A percentile compares a stretch with the other conserved stretches of the same genome.
Evolutionary conservation across 2,113 vertebrate genomes (phyloP).

Genomic region (Oryzias woworae): DNA sequence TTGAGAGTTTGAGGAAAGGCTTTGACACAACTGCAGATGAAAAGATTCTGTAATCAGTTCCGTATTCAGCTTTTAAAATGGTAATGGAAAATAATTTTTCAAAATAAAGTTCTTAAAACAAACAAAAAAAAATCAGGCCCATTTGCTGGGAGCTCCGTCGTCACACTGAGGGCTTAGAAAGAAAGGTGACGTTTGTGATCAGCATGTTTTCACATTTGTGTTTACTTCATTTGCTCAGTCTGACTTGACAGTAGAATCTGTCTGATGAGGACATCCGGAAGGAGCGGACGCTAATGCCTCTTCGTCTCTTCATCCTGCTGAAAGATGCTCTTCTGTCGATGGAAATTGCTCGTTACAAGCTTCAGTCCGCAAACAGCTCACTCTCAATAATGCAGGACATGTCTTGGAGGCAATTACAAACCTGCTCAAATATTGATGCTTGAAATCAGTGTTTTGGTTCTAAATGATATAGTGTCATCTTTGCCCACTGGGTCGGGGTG

Average conservation of each 20-base stretch:
- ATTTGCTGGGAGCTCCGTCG: no score
- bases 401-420: slow-evolving; percentile 60
- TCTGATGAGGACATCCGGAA: slow-evolving; percentile 23
- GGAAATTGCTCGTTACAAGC: slow-evolving; percentile 61
- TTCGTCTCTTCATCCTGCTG: slow-evolving; percentile 30
- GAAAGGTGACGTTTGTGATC: background rate
- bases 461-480: slow-evolving; percentile 29
- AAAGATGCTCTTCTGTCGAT: slow-evolving; percentile 53
- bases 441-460: slow-evolving; percentile 69
- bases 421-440: slow-evolving; percentile 65
- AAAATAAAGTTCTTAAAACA: no score
- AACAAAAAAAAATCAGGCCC: no score
- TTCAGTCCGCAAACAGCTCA: slow-evolving; percentile 62
- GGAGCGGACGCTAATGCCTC: slow-evolving; percentile 20
- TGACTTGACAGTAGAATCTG: slow-evolving; percentile 1
- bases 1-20: no score
- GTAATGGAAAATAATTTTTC: no score
- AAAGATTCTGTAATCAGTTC: no score
- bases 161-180: no score
- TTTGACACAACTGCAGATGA: no score
- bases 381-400: slow-evolving; percentile 67
- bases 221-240: slow-evolving; percentile 7
- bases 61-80: no score
- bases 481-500: slow-evolving; percentile 5
- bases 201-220: background rate